Conservation (phyloP, 1,140 invertebrate species). For the Drosophila nigrodunni region DNA sequence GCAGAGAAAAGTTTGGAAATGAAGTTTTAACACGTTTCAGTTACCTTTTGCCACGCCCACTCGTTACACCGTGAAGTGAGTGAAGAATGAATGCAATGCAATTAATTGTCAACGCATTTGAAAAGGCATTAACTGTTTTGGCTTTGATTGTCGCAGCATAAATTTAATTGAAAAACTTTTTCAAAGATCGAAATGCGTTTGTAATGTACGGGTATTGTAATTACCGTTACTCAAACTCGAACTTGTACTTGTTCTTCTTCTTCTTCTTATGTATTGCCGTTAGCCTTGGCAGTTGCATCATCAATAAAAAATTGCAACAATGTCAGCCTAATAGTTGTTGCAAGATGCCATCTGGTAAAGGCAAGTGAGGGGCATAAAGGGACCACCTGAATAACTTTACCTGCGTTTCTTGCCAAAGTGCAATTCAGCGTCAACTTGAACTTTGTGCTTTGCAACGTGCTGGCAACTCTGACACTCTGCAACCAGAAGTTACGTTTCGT, state of each 20-base stretch:
- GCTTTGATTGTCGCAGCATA: slow-evolving; percentile 59
- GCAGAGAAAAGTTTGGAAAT: slow-evolving; percentile 42
- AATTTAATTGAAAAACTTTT: slow-evolving; percentile 72
- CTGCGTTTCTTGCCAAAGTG: slow-evolving; percentile 61
- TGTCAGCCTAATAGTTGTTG: slow-evolving; percentile 48
- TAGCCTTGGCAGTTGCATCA: slow-evolving; percentile 48
- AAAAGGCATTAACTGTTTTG: slow-evolving; percentile 48
- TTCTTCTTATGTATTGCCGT: slow-evolving; percentile 9
- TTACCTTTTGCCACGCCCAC: slow-evolving; percentile 46
- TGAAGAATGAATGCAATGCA: slow-evolving; percentile 56
- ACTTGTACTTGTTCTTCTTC: slow-evolving; percentile 14
- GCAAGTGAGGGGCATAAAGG: neutral
- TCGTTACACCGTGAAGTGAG: slow-evolving; percentile 42
- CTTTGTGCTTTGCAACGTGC: slow-evolving; percentile 50
- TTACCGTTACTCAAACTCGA: slow-evolving; percentile 20
- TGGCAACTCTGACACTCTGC: slow-evolving; percentile 7
- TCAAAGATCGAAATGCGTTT: slow-evolving; percentile 36
- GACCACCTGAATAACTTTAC: slow-evolving; percentile 52
- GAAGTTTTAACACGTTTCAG: slow-evolving; percentile 61
- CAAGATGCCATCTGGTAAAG: slow-evolving; percentile 5
- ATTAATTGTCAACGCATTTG: slow-evolving; percentile 69
- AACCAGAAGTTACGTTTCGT: neutral
- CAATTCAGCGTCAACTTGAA: slow-evolving; percentile 74
- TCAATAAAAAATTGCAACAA: slow-evolving; percentile 68
- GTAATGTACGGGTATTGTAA: slow-evolving; percentile 44